Conservation (phyloP, 2,888 invertebrate genomes). For the Amorpha juglandis region DNA sequence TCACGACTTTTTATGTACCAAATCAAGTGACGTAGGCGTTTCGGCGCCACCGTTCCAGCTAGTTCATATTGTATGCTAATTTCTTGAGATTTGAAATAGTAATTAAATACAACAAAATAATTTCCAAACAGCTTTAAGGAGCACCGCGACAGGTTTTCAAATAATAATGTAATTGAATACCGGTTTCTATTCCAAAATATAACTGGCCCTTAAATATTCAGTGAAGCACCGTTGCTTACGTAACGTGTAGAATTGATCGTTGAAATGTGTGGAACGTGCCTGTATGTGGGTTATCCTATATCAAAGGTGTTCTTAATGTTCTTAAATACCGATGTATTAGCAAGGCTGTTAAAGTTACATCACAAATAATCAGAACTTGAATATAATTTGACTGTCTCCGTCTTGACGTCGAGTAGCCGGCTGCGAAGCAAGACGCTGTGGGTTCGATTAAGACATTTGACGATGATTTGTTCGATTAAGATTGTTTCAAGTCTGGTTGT, state of each 20-base stretch:
- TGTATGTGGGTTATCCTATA: conserved; percentile 1
- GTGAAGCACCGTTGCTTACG: conserved; percentile 28
- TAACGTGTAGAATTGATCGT: conserved; percentile 7
- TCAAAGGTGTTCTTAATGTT: neutral
- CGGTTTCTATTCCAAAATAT: conserved; percentile 40
- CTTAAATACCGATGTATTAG: neutral
- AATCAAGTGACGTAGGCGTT: conserved; percentile 54
- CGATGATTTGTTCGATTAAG: no score
- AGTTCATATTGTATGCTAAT: conserved; percentile 80
- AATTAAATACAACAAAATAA: conserved; percentile 71
- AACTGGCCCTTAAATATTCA: conserved; percentile 44
- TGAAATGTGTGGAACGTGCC: conserved; percentile 11
- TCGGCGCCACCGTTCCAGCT: conserved; percentile 62
- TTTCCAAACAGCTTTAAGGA: conserved; percentile 63
- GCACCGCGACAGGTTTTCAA: conserved; percentile 59
- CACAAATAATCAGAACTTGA: neutral
- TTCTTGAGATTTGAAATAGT: conserved; percentile 67
- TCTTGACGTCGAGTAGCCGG: no score
- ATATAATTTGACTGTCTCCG: no score
- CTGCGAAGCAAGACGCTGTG: no score
- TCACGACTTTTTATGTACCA: conserved; percentile 32
- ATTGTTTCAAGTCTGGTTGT: no score
- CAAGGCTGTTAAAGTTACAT: neutral
- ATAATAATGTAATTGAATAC: conserved; percentile 42
- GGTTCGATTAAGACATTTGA: no score